A percentile compares a stretch with the other conserved stretches of the same genome.
These are phyloP conservation scores for Alethe castanea DNA, from an alignment of 2,113 vertebrate species.

Conservation along the genomic window DNA sequence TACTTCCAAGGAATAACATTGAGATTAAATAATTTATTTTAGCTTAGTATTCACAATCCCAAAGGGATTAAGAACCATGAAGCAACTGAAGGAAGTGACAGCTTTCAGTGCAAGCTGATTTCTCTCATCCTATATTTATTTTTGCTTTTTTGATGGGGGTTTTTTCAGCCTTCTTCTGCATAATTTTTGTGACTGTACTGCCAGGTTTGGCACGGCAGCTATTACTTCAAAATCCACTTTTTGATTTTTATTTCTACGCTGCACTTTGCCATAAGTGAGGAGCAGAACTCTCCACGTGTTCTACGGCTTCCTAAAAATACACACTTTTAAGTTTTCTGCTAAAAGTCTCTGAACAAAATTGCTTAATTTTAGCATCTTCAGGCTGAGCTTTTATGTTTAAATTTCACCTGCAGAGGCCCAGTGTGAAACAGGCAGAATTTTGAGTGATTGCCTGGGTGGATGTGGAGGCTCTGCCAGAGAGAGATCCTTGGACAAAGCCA, in stretches of 20 bases:
- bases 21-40: background rate
- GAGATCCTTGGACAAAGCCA: background rate
- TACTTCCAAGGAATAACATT: background rate
- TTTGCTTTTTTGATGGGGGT: fast-evolving
- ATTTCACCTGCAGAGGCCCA: background rate
- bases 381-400: background rate
- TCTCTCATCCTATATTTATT: background rate
- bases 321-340: background rate
- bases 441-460: background rate
- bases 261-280: background rate
- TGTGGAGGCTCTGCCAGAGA: background rate
- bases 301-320: background rate
- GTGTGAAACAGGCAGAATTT: background rate
- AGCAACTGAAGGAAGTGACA: background rate
- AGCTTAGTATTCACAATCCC: background rate
- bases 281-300: background rate
- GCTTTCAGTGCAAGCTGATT: background rate
- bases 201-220: background rate
- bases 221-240: background rate
- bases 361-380: background rate
- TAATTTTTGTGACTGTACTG: background rate
- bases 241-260: background rate
- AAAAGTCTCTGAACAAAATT: background rate
- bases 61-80: background rate
- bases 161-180: background rate